Percentiles rank a stretch among this genome's conserved stretches.
phyloP scores from a whole-genome alignment of 1,140 invertebrate genomes.

The Cyphomyrmex costatus region DNA sequence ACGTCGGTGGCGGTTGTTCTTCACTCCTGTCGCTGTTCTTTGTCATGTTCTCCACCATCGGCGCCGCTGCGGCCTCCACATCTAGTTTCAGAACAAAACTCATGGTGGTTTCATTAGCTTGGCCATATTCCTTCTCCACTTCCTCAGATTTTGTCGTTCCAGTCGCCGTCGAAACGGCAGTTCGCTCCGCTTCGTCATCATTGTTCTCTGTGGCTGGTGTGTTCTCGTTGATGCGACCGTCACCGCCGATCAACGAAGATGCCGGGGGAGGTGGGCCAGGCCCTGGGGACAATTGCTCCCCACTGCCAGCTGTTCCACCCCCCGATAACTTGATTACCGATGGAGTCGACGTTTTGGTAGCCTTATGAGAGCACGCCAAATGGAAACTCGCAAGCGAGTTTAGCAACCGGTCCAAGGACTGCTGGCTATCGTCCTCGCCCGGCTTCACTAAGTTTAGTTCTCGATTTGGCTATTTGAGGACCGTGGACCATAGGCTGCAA shows the following conservation, averaged over 20 bases:
- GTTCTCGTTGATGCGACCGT: slow-evolving; percentile 30
- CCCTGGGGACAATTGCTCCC: slow-evolving; percentile 80
- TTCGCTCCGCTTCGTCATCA: slow-evolving; percentile 32
- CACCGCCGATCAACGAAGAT: slow-evolving; percentile 52
- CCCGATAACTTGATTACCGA: slow-evolving; percentile 85
- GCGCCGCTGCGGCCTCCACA: slow-evolving; percentile 53
- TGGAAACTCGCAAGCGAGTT: slow-evolving; percentile 71
- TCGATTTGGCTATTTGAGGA: slow-evolving; percentile 83
- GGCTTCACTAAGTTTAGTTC: slow-evolving; percentile 47
- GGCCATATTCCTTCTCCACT: slow-evolving; percentile 52
- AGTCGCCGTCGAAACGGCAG: slow-evolving; percentile 22
- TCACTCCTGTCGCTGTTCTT: slow-evolving; percentile 1
- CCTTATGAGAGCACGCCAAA: slow-evolving; percentile 76
- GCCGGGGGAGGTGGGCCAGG: slow-evolving; percentile 78
- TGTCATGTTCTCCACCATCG: slow-evolving; percentile 60
- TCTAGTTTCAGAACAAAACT: slow-evolving; percentile 81
- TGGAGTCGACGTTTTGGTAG: slow-evolving; percentile 86
- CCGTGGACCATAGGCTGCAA: slow-evolving; percentile 81
- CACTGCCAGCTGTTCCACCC: slow-evolving; percentile 83
- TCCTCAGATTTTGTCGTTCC: background rate
- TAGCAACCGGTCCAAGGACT: slow-evolving; percentile 46
- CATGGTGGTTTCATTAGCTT: slow-evolving; percentile 79
- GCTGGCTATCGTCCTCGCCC: slow-evolving; percentile 58
- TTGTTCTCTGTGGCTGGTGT: slow-evolving; percentile 24
- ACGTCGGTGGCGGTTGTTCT: slow-evolving; percentile 10